phyloP scores from a whole-genome alignment of 2,888 invertebrate genomes.

The Corbicula japonica region DNA sequence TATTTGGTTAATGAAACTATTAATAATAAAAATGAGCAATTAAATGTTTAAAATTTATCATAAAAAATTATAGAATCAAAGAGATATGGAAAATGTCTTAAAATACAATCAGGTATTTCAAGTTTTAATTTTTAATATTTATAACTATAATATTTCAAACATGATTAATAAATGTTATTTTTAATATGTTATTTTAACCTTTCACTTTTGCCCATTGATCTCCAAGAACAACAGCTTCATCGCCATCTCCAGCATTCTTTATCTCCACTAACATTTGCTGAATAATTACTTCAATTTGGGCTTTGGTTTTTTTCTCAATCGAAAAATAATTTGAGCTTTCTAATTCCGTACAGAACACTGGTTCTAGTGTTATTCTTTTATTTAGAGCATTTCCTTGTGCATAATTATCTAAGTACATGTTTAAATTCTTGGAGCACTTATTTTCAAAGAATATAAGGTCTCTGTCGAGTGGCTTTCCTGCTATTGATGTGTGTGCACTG shows the following conservation, averaged over 20 bases:
- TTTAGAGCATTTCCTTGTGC: neutral
- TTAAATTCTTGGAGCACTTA: neutral
- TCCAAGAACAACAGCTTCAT: neutral
- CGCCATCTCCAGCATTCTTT: neutral
- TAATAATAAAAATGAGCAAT: no score
- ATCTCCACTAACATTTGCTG: neutral
- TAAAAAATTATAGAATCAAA: no score
- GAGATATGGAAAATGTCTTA: no score
- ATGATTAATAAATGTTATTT: no score
- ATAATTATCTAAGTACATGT: neutral
- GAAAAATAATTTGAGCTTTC: neutral
- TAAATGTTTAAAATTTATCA: no score
- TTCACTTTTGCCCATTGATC: neutral
- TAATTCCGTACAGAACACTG: neutral
- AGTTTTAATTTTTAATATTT: no score
- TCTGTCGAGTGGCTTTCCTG: no score
- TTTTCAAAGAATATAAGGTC: neutral
- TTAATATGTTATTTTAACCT: neutral
- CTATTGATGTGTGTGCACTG: neutral
- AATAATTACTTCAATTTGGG: neutral
- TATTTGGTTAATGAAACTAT: no score
- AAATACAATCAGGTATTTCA: no score
- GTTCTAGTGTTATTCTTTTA: neutral
- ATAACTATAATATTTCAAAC: no score
- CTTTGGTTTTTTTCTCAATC: conserved; percentile 1